Evolutionary conservation across 2,113 vertebrate species (phyloP), one percentile per base, ranked within the genome.

Genomic region (Sapajus apella): DNA sequence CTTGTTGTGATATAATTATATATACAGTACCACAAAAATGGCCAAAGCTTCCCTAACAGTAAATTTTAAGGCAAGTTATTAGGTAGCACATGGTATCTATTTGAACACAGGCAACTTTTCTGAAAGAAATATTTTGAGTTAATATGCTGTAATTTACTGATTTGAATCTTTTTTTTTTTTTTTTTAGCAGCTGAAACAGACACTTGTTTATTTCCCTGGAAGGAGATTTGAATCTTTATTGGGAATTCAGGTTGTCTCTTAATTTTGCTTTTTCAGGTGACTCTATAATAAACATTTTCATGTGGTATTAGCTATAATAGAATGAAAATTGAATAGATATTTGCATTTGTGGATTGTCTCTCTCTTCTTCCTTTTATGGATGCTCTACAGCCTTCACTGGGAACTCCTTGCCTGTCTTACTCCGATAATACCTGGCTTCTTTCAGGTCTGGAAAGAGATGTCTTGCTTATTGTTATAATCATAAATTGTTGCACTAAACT

Each of bases 271-370:
- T 79, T 87, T 17, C 58, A 87, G 20, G 20, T 70, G 18, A 81
- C 55, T 91, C 87, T 56, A 20, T 80, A 35, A n/a, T 43, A 52
- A 23, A 94, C 47, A 61, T 93, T 93, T 82, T 66, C 20, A 27
- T 84, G 6, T 27, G n/a, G 8, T 52, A 11, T 58, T 70, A 66
- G 80, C 70, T 92, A 43, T 47, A 47, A 91, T 95, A 96, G 27
- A 97, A 95, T 95, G 97, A 96, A 97, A 98, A 94, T 86, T 92
- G 88, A 88, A 75, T 0, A 4, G 84, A 92, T 95, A 91, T 89
- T 91, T 97, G 93, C 84, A 85, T 97, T 70, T 61, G 16, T 94
- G 87, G 83, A 21, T 76, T 89, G 10, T 90, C 58, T 83, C 2
- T 90, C 47, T 81, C 27, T 47, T 77, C 35, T 90, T 70, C 50